A percentile compares a stretch with the other conserved stretches of the same genome.
Conservation (phyloP, 1,140 invertebrate genomes). For the Pantala flavescens region DNA sequence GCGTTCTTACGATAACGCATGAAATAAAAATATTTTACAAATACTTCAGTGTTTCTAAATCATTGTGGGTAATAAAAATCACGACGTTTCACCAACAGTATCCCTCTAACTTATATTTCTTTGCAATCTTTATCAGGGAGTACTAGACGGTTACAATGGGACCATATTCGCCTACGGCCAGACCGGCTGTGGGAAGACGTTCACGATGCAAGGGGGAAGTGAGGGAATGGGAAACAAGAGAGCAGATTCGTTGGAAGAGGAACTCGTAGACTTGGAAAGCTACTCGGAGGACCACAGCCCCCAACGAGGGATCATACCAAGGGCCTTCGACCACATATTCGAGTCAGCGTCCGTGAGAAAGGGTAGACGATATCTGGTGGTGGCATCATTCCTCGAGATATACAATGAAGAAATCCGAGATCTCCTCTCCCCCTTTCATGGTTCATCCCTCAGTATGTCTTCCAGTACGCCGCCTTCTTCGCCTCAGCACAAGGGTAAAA, state of each 20-base stretch:
- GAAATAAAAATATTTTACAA: too few species aligned
- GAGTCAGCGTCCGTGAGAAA: slow-evolving; percentile 77
- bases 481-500: neutral
- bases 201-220: slow-evolving; percentile 67
- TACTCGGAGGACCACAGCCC: neutral
- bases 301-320: slow-evolving; percentile 70
- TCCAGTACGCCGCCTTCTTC: neutral
- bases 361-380: slow-evolving; percentile 66
- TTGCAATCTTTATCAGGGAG: slow-evolving; percentile 43
- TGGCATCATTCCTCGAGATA: slow-evolving; percentile 88
- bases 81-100: neutral
- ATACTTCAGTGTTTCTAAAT: too few species aligned
- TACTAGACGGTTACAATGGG: slow-evolving; percentile 77
- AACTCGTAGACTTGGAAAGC: neutral
- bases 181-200: slow-evolving; percentile 74
- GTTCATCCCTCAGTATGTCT: neutral
- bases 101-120: neutral
- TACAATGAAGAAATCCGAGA: slow-evolving; percentile 84
- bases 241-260: slow-evolving; percentile 35
- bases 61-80: too few species aligned
- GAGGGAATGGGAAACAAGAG: slow-evolving; percentile 31
- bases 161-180: slow-evolving; percentile 84
- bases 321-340: slow-evolving; percentile 84
- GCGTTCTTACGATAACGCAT: too few species aligned
- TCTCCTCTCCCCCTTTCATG: slow-evolving; percentile 44